Evolutionary conservation across 2,113 vertebrate species (phyloP).

Genomic region (Tychaedon coryphoeus): DNA sequence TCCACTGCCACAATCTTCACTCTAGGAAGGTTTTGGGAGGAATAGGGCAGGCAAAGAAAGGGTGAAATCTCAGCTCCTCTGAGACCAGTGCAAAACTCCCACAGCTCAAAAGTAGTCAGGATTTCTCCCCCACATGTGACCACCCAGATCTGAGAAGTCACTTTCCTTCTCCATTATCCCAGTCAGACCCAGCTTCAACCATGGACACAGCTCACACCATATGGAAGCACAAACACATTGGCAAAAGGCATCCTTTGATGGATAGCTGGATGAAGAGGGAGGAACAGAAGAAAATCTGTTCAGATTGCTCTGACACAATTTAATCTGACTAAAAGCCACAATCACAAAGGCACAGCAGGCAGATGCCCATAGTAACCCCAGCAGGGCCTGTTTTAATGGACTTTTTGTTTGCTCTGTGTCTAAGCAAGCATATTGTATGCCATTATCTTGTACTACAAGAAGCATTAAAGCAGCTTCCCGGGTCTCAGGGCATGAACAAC

Average conservation of each 20-base stretch:
- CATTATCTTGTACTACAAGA: background rate
- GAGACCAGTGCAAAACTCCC: background rate
- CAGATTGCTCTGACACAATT: background rate
- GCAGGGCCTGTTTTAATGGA: background rate
- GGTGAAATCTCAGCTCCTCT: background rate
- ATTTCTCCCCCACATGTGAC: background rate
- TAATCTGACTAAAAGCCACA: slow-evolving; percentile 15
- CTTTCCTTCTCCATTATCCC: background rate
- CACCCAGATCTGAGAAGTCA: background rate
- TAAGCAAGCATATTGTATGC: background rate
- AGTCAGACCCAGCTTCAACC: background rate
- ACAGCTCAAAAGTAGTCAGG: background rate
- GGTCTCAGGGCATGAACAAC: background rate
- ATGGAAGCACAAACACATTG: background rate
- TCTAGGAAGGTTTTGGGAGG: background rate
- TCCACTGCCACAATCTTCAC: background rate
- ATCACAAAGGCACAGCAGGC: background rate
- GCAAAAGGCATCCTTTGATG: background rate
- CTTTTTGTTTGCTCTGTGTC: background rate
- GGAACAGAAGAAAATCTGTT: background rate
- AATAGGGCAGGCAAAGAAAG: background rate
- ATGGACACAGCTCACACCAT: fast-evolving
- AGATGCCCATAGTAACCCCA: background rate
- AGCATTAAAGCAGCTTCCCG: background rate
- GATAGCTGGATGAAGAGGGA: background rate